Evolutionary conservation across 1,140 invertebrate species (phyloP), one percentile per base, ranked within the genome.

Genomic region (Condylostylus longicornis): DNA sequence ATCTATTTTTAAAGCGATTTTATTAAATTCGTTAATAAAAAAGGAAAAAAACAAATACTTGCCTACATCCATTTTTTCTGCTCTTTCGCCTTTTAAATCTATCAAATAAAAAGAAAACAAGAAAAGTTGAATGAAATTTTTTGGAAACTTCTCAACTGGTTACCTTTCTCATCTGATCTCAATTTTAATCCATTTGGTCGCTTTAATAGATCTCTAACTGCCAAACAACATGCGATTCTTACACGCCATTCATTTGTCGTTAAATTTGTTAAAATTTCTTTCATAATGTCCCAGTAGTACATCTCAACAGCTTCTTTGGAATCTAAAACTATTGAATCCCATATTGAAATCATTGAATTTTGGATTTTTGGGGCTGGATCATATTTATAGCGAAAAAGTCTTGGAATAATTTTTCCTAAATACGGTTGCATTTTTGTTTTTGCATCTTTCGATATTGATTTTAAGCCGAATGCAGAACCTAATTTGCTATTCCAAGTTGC

Each of bases 351-450:
- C 86, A 95, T 94, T 8, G 86, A 87, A 50, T 79, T 75, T 56
- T 93, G 87, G 42, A 93, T 83, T 49, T 80, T 82, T 8, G 82
- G 79, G 38, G 82, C 87, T 7, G 90, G 89, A 65, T 96, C 89
- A 63, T 87, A 94, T 45, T 82, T 75, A 62, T 83, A 84, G 17
- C 87, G 73, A 57, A 88, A 95, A 1, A 96, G 68, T 28, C 83
- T 78, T 3, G 90, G 88, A 36, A 94, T 75, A 39, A 96, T 89
- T 45, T 76, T 75, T 0, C 82, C 75, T 37, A 94, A 55, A 61
- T 86, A 78, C 17, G 76, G 75, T 17, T 80, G 71, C 41, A 95
- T 64, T 54, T 91, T 81, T 23, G 82, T 75, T 2, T 79, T 79
- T 6, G 85, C 84, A 46, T 81, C 71, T 31, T 74, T 65, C 0